Evolutionary conservation across 2,888 invertebrate genomes (phyloP).

Genomic region (Euclidia mi): DNA sequence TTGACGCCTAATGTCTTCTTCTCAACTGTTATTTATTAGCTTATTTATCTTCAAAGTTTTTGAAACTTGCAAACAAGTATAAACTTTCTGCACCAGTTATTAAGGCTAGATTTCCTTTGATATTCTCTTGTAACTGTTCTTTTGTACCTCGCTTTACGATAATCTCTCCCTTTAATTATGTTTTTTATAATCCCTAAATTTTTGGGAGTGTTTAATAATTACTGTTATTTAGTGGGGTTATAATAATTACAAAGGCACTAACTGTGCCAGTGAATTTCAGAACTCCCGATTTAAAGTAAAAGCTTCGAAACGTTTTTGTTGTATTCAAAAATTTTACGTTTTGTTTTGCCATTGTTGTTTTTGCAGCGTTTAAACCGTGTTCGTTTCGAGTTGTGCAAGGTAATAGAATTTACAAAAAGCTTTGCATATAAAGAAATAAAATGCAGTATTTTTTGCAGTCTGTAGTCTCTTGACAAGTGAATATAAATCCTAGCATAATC

Average conservation of each 20-base stretch:
- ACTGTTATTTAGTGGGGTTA: slow-evolving; percentile 43
- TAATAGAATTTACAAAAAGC: slow-evolving; percentile 23
- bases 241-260: slow-evolving; percentile 38
- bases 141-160: slow-evolving; percentile 44
- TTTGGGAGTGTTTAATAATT: slow-evolving; percentile 46
- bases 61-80: slow-evolving; percentile 52
- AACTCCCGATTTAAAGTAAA: slow-evolving; percentile 29
- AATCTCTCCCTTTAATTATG: slow-evolving; percentile 50
- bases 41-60: slow-evolving; percentile 56
- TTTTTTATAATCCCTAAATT: slow-evolving; percentile 50
- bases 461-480: slow-evolving; percentile 1
- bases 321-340: slow-evolving; percentile 15
- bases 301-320: slow-evolving; percentile 3
- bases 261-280: slow-evolving; percentile 31
- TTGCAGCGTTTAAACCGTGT: slow-evolving; percentile 9
- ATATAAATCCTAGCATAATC: slow-evolving; percentile 3
- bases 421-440: slow-evolving; percentile 23
- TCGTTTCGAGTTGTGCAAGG: slow-evolving; percentile 10
- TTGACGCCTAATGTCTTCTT: slow-evolving; percentile 45
- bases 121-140: slow-evolving; percentile 26
- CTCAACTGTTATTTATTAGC: slow-evolving; percentile 54
- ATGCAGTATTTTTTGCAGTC: slow-evolving; percentile 9
- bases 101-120: slow-evolving; percentile 54
- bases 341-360: slow-evolving; percentile 21
- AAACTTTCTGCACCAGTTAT: slow-evolving; percentile 47